phyloP scores from a whole-genome alignment of 2,113 vertebrate genomes.

The Pituophis catenifer region DNA sequence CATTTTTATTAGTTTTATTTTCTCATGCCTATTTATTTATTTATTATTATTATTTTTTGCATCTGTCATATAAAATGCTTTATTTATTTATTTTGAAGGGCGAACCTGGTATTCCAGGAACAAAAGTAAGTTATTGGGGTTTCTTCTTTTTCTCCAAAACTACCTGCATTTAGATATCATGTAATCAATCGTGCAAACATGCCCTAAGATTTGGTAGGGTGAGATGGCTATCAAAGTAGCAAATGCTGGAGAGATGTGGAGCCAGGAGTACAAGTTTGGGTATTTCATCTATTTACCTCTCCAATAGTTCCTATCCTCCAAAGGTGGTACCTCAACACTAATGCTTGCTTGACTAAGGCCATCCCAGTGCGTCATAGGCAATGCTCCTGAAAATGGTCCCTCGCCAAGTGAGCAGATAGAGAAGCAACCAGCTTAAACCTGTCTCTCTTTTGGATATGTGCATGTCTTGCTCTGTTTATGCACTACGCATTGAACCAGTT shows the following conservation, averaged over 20 bases:
- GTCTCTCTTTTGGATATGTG: neutral
- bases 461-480: neutral
- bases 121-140: constrained; percentile 54
- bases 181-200: neutral
- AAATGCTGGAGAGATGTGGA: neutral
- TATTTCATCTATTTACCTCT: neutral
- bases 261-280: neutral
- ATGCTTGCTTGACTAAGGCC: neutral
- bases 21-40: neutral
- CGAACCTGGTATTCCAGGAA: constrained; percentile 62
- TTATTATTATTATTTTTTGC: neutral
- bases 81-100: constrained; percentile 45
- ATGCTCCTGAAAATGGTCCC: neutral
- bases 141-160: neutral
- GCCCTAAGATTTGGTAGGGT: neutral
- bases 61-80: neutral
- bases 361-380: neutral
- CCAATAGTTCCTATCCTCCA: no score
- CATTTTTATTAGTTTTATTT: neutral
- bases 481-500: neutral
- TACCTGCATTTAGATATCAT: neutral
- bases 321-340: neutral
- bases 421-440: neutral
- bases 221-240: no score
- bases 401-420: neutral